Evolutionary conservation across 2,113 vertebrate species (phyloP).

Genomic region (Eonycteris spelaea): DNA sequence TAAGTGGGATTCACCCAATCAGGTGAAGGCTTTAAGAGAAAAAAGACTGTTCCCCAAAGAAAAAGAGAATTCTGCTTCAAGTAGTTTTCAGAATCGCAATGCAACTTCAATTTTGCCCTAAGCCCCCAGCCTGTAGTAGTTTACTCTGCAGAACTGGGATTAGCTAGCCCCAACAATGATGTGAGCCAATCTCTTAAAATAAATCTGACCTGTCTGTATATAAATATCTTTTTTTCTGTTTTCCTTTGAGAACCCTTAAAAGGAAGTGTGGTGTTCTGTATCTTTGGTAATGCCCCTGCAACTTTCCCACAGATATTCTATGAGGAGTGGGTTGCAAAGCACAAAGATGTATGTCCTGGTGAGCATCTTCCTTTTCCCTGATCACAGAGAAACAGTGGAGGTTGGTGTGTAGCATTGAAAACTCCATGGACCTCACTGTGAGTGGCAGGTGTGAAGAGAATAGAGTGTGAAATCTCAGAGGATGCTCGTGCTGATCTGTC

Average conservation of each 20-base stretch:
- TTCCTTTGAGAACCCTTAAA: not conserved
- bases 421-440: no score
- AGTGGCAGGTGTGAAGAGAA: not conserved
- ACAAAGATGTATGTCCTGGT: not conserved
- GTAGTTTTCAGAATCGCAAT: not conserved
- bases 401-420: not conserved
- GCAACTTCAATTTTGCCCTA: not conserved
- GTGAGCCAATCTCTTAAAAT: not conserved
- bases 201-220: not conserved
- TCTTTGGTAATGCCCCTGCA: fast-evolving
- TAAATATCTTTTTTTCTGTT: not conserved
- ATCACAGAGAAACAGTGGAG: not conserved
- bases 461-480: not conserved
- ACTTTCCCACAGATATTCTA: not conserved
- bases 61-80: not conserved
- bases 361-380: no score
- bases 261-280: not conserved
- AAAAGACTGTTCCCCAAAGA: not conserved
- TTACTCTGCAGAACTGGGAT: not conserved
- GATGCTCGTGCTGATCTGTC: not conserved
- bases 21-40: not conserved
- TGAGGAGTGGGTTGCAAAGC: no score
- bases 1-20: not conserved
- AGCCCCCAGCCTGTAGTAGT: not conserved
- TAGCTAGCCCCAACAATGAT: not conserved